Base-by-base conservation (phyloP, 1,140 invertebrate species). In the Calliopsis andreniformis region DNA sequence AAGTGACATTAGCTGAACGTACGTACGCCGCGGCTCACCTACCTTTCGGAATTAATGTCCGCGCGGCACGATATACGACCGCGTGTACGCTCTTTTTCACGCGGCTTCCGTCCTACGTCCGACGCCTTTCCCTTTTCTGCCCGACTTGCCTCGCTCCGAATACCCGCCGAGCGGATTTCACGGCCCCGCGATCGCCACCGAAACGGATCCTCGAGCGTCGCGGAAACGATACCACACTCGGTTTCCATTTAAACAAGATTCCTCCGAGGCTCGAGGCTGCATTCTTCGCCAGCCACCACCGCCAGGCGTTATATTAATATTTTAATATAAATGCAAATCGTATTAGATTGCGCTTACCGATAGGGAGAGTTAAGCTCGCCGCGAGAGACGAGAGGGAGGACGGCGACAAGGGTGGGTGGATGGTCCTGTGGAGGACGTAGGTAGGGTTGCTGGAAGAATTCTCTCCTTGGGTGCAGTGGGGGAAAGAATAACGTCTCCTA, bases 311-410 rank as follows among this genome's bases (percentile, higher is more conserved):
- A 87, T 87, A 89, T 88, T 89, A 89, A 89, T 89, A 89, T 87
- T 89, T 89, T 89, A 89, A 89, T 89, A 89, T 89, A 89, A 87
- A 89, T 89, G 87, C 88, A 88, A 89, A 89, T 89, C 83, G 85
- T 83, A 84, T 88, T 87, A 89, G 88, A 87, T 88, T 82, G 82
- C 85, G 84, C 80, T 88, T 87, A 85, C 87, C 86, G 87, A 88
- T 89, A 88, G 68, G 73, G 86, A 79, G 67, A 67, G 59, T 58
- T 59, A 69, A 68, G 73, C 73, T 69, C 59, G 77, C 49, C 77
- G 58, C 28, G 67, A 53, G 30, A 42, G 64, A 53, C 30, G 47
- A 39, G 43, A 25, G 23, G 23, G 67, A 56, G 18, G 55, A 43
- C 16, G 39, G 51, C 8, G n/a, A 28, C 28, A 30, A 58, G 18